Conservation (phyloP, 2,113 vertebrate species). For the Rafetus swinhoei region DNA sequence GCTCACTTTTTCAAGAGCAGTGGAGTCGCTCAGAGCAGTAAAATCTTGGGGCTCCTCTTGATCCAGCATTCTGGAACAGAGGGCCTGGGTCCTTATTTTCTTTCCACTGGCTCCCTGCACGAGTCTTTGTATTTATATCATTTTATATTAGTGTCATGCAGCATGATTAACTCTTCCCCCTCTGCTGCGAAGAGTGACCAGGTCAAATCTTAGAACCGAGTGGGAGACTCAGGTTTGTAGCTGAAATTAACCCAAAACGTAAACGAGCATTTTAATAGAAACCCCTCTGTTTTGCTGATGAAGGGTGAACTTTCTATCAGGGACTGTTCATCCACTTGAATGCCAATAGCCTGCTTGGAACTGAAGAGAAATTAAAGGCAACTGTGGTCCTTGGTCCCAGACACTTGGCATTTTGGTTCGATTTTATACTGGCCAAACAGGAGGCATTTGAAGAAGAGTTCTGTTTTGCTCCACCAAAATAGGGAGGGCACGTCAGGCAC, state of each 20-base stretch:
- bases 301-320: background rate
- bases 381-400: background rate
- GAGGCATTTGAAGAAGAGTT: background rate
- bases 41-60: background rate
- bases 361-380: background rate
- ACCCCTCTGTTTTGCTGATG: background rate
- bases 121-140: background rate
- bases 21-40: background rate
- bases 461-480: background rate
- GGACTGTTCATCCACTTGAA: background rate
- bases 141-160: rapidly evolving
- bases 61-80: background rate
- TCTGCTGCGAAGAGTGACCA: background rate
- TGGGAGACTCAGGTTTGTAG: background rate
- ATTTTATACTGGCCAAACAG: background rate
- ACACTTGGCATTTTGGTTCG: background rate
- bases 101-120: background rate
- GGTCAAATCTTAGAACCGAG: background rate
- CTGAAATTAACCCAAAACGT: slow-evolving; percentile 11
- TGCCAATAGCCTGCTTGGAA: background rate
- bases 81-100: background rate
- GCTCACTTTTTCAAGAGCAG: rapidly evolving
- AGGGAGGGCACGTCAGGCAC: background rate
- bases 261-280: background rate
- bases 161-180: background rate